Evolutionary conservation across 2,113 vertebrate species (phyloP), one percentile per base, ranked within the genome.

Genomic region (Tetrao urogallus): DNA sequence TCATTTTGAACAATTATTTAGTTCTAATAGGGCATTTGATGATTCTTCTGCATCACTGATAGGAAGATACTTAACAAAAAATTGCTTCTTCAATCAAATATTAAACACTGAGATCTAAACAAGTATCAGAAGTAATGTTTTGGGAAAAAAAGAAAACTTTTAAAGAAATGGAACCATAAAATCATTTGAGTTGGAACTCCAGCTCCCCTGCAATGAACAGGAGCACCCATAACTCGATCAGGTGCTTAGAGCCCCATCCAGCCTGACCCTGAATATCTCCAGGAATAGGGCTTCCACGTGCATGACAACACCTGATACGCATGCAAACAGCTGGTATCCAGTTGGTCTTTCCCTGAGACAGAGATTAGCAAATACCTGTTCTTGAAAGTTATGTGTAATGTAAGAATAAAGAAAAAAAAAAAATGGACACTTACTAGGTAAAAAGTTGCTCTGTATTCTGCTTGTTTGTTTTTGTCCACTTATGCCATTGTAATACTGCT

Each of bases 261-360:
- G 27, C 27, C 52, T 30, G 52, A 54, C 52, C 27, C 28, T 17
- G 27, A 18, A 32, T 57, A 30, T 32, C 54, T 57, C 30, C 17
- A 32, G 30, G 30, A 16, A 57, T 16, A 82, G 22, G 88, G 72
- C 70, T 30, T 21, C 20, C 47, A 36, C 11, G 20, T n/a, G 27
- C 22, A 20, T 5, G 1, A 24, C 20, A 42, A 76, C 10, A 86
- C 38, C 36, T 28, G 43, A 63, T 27, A 70, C 18, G 42, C 19
- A 30, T 10, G 36, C 54, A 50, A 36, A 60, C 94, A 96, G 91
- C 78, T 96, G 96, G 24, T 61, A 40, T 57, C 75, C 81, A 66
- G 74, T 61, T 76, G 85, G 72, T 65, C 11, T 1, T 96, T 96
- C 94, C 71, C 96, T 93, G 50, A 61, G 34, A 12, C 22, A 8